Percentiles rank a stretch among this genome's conserved stretches.
Conservation (phyloP, 2,888 invertebrate genomes). For the Acheta domesticus region DNA sequence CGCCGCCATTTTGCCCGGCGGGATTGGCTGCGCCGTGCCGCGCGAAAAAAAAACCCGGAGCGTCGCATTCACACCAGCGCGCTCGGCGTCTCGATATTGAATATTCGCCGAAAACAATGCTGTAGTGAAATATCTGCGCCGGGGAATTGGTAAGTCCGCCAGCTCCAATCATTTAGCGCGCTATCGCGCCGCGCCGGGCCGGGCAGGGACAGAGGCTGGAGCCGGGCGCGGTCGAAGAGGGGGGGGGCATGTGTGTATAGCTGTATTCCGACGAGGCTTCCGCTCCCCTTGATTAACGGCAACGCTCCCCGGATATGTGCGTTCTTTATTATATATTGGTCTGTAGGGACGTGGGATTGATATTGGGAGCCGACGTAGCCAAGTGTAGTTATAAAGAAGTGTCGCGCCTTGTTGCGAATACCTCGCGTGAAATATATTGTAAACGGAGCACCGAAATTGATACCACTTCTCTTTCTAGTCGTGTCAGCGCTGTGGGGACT, state of each 20-base stretch:
- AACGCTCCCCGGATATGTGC: background rate
- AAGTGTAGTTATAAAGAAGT: background rate
- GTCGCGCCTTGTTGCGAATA: background rate
- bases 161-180: conserved; percentile 6
- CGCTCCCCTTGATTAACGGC: background rate
- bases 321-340: background rate
- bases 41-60: background rate
- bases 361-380: background rate
- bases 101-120: conserved; percentile 18
- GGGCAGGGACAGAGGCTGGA: background rate
- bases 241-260: too few species aligned
- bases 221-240: too few species aligned
- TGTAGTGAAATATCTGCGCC: background rate
- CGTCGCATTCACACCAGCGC: background rate
- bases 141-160: background rate
- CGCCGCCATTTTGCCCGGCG: background rate
- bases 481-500: background rate
- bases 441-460: background rate
- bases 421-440: background rate
- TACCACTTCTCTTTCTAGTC: background rate
- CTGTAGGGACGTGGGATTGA: background rate
- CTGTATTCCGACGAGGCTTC: too few species aligned
- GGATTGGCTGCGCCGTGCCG: background rate
- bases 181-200: background rate
- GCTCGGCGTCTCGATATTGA: background rate